Evolutionary conservation across 2,797 vertebrate genomes (phyloP).

Genomic region (Setipinna tenuifilis): DNA sequence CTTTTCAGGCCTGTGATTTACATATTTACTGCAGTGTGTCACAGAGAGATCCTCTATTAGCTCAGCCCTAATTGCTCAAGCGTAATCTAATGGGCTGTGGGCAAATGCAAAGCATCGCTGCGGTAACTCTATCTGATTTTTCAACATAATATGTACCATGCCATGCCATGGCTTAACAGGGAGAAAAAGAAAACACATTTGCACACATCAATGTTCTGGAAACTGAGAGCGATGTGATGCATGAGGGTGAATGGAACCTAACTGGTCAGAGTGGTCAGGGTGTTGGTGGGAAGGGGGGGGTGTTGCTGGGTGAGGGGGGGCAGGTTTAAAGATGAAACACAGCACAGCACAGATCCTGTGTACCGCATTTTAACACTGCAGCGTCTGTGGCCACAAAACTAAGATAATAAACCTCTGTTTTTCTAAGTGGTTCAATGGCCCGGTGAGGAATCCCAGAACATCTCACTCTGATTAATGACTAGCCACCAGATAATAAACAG

Average conservation of each 20-base stretch:
- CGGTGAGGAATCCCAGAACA: slow-evolving; percentile 71
- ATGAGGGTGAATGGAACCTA: background rate
- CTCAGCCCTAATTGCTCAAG: background rate
- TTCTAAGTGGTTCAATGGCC: slow-evolving; percentile 67
- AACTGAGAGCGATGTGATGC: slow-evolving; percentile 2
- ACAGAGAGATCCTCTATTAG: background rate
- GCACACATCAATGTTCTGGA: background rate
- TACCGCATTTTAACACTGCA: slow-evolving; percentile 47
- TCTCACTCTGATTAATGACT: slow-evolving; percentile 77
- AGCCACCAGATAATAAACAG: slow-evolving; percentile 79
- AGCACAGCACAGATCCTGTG: background rate
- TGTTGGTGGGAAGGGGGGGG: background rate
- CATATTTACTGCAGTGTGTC: slow-evolving; percentile 21
- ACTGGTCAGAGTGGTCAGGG: background rate
- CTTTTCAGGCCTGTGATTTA: slow-evolving; percentile 13
- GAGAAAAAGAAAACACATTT: slow-evolving; percentile 2
- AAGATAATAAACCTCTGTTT: slow-evolving; percentile 58
- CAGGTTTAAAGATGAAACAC: background rate
- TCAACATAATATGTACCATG: background rate
- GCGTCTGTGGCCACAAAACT: slow-evolving; percentile 54
- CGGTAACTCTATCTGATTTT: background rate
- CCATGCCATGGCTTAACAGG: background rate
- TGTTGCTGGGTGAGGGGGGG: background rate
- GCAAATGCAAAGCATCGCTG: background rate
- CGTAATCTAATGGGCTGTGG: slow-evolving; percentile 13